Evolutionary conservation across 92 coral and sea anemone species (phyloP).

Genomic region (Parazoanthus atlanticus): DNA sequence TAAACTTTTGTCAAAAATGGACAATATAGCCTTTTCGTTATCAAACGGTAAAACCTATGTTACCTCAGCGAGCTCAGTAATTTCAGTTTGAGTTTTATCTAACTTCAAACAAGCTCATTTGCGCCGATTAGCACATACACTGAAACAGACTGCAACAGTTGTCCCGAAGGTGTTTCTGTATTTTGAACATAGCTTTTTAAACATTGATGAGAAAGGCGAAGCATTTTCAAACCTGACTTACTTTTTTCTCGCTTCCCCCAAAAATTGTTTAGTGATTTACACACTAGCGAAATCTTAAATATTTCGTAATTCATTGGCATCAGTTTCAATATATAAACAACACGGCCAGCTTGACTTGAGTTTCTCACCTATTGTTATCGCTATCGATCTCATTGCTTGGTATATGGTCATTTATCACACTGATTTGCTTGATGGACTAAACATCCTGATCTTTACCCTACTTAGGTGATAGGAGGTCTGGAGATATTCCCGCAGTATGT

Average conservation of each 20-base stretch:
- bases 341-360: not conserved
- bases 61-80: not conserved
- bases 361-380: conserved; percentile 8
- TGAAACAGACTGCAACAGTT: conserved; percentile 15
- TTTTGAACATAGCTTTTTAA: conserved; percentile 13
- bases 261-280: not conserved
- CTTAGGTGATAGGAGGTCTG: conserved; percentile 24
- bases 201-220: conserved; percentile 1
- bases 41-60: not conserved
- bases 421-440: conserved; percentile 2
- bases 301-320: conserved; percentile 17
- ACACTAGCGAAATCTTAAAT: not conserved
- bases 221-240: not conserved
- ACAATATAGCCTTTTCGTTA: not conserved
- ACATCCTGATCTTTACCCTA: not conserved
- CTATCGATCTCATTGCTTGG: conserved; percentile 7
- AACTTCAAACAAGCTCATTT: conserved; percentile 32
- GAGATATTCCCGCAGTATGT: conserved; percentile 1
- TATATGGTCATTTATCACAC: not conserved
- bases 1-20: not conserved
- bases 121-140: conserved; percentile 29
- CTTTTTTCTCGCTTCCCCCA: not conserved
- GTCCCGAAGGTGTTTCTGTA: conserved; percentile 8
- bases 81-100: conserved; percentile 15
- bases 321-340: not conserved